A percentile compares a stretch with the other conserved stretches of the same genome.
Conservation (phyloP, 2,888 invertebrate genomes). For the Flabesymbios commensalis region DNA sequence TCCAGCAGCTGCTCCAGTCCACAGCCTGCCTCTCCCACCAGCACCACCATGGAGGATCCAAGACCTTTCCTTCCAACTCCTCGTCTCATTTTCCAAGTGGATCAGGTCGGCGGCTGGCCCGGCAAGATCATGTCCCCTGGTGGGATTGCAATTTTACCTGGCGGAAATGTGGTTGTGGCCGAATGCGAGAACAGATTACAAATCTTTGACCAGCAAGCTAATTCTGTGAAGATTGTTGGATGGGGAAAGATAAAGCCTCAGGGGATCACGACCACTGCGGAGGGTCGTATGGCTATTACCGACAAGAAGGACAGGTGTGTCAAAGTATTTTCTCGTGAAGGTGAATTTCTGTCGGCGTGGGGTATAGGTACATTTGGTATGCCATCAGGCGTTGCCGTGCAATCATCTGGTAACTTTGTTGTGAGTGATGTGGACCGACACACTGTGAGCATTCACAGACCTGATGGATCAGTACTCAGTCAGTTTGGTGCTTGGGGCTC, state of each 20-base stretch:
- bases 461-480: constrained; percentile 20
- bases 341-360: constrained; percentile 18
- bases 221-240: constrained; percentile 29
- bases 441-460: constrained; percentile 25
- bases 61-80: constrained; percentile 2
- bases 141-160: constrained; percentile 23
- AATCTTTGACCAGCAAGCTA: constrained; percentile 28
- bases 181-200: constrained; percentile 34
- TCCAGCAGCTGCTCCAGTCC: not conserved
- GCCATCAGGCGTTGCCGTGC: constrained; percentile 28
- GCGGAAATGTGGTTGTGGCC: constrained; percentile 27
- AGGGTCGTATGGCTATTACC: constrained; percentile 29
- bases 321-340: constrained; percentile 23
- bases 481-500: constrained; percentile 28
- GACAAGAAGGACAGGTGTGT: constrained; percentile 31
- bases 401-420: constrained; percentile 23
- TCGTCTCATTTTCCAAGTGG: constrained; percentile 26
- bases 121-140: constrained; percentile 30
- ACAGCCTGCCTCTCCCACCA: not conserved
- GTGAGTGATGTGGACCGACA: constrained; percentile 29
- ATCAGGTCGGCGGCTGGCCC: constrained; percentile 33
- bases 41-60: no score
- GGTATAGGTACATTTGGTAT: constrained; percentile 24
- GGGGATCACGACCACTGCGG: constrained; percentile 17
- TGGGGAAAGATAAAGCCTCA: constrained; percentile 36